phyloP scores from a whole-genome alignment of 2,113 vertebrate genomes.

The Sebastes fasciatus region DNA sequence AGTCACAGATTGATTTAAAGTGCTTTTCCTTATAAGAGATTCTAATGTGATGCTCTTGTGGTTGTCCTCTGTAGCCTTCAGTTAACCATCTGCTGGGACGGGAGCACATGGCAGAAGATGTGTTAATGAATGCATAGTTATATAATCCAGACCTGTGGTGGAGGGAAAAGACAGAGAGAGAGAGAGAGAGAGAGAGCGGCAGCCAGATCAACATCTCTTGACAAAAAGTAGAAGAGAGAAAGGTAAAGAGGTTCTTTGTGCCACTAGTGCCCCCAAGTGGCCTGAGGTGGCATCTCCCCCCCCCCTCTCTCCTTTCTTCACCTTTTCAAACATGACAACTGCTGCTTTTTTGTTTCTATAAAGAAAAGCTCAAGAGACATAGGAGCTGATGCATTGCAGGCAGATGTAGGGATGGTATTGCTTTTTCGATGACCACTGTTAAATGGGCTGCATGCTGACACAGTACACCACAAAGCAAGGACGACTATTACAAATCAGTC shows the following conservation, averaged over 20 bases:
- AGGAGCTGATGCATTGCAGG: conserved; percentile 57
- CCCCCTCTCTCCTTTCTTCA: not conserved
- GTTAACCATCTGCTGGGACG: conserved; percentile 70
- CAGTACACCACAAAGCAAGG: conserved; percentile 60
- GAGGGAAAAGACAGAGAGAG: conserved; percentile 17
- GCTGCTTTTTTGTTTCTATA: conserved; percentile 63
- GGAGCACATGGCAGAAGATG: conserved; percentile 54
- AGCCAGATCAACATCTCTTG: conserved; percentile 37
- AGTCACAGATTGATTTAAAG: conserved; percentile 43
- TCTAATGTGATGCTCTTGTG: conserved; percentile 37
- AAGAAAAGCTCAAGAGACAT: conserved; percentile 47
- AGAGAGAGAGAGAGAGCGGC: not conserved
- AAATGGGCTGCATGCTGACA: conserved; percentile 70
- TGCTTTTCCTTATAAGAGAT: conserved; percentile 5
- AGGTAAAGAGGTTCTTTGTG: conserved; percentile 48
- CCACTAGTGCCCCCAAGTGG: conserved; percentile 82
- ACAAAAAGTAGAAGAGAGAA: conserved; percentile 12
- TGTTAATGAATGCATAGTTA: conserved; percentile 74
- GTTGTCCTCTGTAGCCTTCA: conserved; percentile 56
- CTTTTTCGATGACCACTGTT: conserved; percentile 70
- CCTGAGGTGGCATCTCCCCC: not conserved
- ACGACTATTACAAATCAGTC: conserved; percentile 66
- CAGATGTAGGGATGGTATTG: conserved; percentile 57
- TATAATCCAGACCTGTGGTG: conserved; percentile 61
- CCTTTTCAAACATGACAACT: conserved; percentile 54